Conservation (phyloP, 30 jellyfish, hydroid and myxozoan genomes). For the Haliclystus octoradiatus region DNA sequence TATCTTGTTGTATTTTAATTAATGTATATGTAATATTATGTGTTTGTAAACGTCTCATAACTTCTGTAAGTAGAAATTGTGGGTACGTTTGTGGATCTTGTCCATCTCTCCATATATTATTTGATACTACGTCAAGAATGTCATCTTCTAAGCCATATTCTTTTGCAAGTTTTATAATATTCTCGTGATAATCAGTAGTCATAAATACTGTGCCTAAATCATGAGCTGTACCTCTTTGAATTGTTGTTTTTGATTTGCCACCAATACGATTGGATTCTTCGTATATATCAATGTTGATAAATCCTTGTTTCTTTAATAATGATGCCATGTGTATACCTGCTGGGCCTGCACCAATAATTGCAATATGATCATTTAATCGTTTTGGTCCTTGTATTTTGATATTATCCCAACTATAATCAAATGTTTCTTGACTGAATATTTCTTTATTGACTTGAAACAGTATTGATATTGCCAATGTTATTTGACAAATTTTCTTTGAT, state of each 20-base stretch:
- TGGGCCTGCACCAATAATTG: slow-evolving; percentile 94
- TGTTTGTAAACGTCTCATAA: slow-evolving; percentile 26
- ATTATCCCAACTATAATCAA: too few relatives aligned
- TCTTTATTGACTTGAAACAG: too few relatives aligned
- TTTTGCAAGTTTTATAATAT: slow-evolving; percentile 31
- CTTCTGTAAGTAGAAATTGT: too few relatives aligned
- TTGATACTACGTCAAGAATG: too few relatives aligned
- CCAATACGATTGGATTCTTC: slow-evolving; percentile 51
- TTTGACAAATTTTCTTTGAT: too few relatives aligned
- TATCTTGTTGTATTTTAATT: slow-evolving; percentile 17
- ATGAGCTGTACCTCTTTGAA: slow-evolving; percentile 63
- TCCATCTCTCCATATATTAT: too few relatives aligned
- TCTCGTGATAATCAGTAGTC: slow-evolving; percentile 76
- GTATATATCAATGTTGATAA: slow-evolving; percentile 28
- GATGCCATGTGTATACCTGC: slow-evolving; percentile 91
- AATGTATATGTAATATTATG: slow-evolving; percentile 6
- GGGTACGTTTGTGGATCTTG: too few relatives aligned
- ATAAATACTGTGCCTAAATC: slow-evolving; percentile 73
- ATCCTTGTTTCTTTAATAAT: slow-evolving; percentile 58
- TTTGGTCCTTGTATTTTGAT: slow-evolving; percentile 56
- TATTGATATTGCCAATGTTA: too few relatives aligned
- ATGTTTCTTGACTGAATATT: too few relatives aligned
- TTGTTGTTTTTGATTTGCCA: slow-evolving; percentile 54
- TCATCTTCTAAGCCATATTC: too few relatives aligned
- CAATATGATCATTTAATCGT: slow-evolving; percentile 42